Percentiles rank a stretch among this genome's conserved stretches.
phyloP scores from a whole-genome alignment of 1,140 invertebrate genomes.

The Euura lappo region DNA sequence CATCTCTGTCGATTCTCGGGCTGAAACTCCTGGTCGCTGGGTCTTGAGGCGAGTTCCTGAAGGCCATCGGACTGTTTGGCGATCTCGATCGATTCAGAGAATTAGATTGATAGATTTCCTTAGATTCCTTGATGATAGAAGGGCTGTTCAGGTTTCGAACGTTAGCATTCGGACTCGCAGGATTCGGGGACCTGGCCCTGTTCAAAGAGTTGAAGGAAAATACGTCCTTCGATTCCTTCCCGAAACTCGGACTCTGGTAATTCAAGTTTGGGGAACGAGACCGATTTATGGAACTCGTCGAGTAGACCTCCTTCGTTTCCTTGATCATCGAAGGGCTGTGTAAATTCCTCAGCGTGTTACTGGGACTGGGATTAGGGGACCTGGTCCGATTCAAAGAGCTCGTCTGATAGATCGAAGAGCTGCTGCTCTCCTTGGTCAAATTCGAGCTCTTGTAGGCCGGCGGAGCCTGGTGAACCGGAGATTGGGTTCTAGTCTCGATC shows the following conservation, averaged over 20 bases:
- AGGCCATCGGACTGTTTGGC: conserved; percentile 44
- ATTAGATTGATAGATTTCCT: conserved; percentile 47
- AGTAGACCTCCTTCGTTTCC: conserved; percentile 51
- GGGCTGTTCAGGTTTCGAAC: conserved; percentile 50
- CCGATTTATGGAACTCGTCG: conserved; percentile 43
- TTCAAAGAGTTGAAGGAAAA: conserved; percentile 31
- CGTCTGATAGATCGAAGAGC: conserved; percentile 34
- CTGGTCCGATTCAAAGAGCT: conserved; percentile 40
- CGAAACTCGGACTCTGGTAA: conserved; percentile 41
- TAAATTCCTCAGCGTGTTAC: conserved; percentile 34
- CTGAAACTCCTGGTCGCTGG: conserved; percentile 52
- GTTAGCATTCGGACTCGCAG: conserved; percentile 27
- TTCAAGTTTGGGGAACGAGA: conserved; percentile 44
- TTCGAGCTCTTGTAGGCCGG: conserved; percentile 42
- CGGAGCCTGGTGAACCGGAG: conserved; percentile 33
- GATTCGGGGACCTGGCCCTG: conserved; percentile 25
- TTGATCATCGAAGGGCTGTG: conserved; percentile 54
- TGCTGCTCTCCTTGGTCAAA: conserved; percentile 43
- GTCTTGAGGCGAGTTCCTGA: conserved; percentile 36
- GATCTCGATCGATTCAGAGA: conserved; percentile 50
- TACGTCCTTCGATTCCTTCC: conserved; percentile 33
- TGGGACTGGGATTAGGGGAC: conserved; percentile 36
- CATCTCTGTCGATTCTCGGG: conserved; percentile 56
- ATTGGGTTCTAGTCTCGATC: conserved; percentile 22
- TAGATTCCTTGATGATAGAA: conserved; percentile 49